phyloP scores from a whole-genome alignment of 92 coral and sea anemone genomes.

The Heliopora coerulea region DNA sequence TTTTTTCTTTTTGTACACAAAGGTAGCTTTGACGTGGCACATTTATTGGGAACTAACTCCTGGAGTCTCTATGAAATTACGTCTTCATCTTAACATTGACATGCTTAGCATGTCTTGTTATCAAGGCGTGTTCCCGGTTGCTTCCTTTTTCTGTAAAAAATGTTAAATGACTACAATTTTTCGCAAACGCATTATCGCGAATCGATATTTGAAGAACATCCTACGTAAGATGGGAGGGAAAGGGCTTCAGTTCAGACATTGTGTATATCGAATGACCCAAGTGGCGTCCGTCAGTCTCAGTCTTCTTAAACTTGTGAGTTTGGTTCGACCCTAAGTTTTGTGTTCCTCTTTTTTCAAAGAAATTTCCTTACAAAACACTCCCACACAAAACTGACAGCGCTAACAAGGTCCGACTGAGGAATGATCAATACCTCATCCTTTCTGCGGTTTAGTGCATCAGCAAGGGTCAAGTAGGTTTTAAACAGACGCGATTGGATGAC shows the following conservation, averaged over 20 bases:
- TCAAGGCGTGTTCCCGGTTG: slow-evolving; percentile 1
- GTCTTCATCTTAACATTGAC: neutral
- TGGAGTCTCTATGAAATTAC: no score
- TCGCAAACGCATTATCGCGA: neutral
- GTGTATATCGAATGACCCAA: no score
- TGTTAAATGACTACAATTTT: no score
- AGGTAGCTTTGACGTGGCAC: neutral
- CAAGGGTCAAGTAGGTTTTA: slow-evolving; percentile 11
- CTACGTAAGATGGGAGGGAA: neutral
- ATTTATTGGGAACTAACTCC: no score
- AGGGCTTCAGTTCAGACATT: no score
- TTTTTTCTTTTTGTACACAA: neutral
- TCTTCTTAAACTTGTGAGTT: neutral
- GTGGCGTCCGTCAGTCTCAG: neutral
- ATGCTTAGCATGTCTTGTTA: neutral
- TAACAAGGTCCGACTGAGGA: slow-evolving; percentile 19
- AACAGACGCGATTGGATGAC: slow-evolving; percentile 20
- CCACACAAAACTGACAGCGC: slow-evolving; percentile 26
- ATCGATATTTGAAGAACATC: neutral
- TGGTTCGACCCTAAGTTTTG: neutral
- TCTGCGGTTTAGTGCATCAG: slow-evolving; percentile 1
- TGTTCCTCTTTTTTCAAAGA: neutral
- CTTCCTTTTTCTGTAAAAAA: neutral
- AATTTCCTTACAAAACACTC: neutral
- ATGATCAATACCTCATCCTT: slow-evolving; percentile 1